Base-by-base conservation (phyloP, 2,888 invertebrate genomes). In the Prenolepis imparis region DNA sequence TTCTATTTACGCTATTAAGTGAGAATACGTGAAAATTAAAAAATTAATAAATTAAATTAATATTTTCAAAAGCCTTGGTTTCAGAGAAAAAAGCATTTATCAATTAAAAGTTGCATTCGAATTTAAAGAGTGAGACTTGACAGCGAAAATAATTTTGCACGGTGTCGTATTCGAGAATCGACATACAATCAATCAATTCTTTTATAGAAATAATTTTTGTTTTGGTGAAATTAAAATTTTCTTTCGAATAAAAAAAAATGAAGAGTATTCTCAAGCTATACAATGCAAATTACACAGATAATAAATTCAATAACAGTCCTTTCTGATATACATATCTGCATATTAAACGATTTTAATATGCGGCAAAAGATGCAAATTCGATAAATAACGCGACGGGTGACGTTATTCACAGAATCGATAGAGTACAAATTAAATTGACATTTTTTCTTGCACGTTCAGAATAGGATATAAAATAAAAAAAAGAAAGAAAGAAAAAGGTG, bases 401-500 rank as follows among this genome's bases (percentile, higher is more conserved):
- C 18, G 32, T 36, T 72, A 59, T 80, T 80, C 89, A 77, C 78
- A 84, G 85, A 86, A 88, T 83, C 75, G 80, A 83, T 68, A 57
- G 57, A 63, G 61, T 67, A 66, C 82, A 61, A 61, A 44, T 68
- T 36, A 75, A 82, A 87, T 85, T 82, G 85, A 81, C 81, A 61
- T 52, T 72, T 84, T 52, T 72, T 84, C 52, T 72, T 77, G 84
- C 84, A 84, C 44, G 41, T 1, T 1, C 18, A 77, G 81, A 82
- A 88, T 84, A 85, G 83, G 84, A 85, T 83, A 90, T 91, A 91
- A 91, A 89, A 89, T 89, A 89, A 85, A 86, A 87, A 88, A 90
- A 90, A 36, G 5, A 5, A 5, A 5, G 0, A 91, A 89, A 91
- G 88, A 90, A 90, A 89, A 87, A 90, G 48, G 91, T 91, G 91